Conservation (phyloP, 2,888 invertebrate species). For the Chaitophorus viminalis region DNA sequence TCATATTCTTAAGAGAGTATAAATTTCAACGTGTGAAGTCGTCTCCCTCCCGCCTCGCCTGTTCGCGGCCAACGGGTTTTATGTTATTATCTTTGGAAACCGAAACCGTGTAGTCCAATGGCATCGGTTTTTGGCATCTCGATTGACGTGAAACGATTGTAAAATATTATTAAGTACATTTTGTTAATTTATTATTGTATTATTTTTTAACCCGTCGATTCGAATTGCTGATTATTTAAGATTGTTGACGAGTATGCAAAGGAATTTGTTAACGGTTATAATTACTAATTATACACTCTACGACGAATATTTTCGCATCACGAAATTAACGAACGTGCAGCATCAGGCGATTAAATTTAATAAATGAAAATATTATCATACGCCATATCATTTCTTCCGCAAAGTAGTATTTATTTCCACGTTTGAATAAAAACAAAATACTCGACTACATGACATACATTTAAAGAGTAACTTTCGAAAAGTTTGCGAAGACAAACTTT, state of each 20-base stretch:
- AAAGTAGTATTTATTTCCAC: not conserved
- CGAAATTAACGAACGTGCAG: too few species aligned
- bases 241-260: too few species aligned
- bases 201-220: too few species aligned
- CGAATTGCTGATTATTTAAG: too few species aligned
- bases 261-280: too few species aligned
- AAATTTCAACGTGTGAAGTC: constrained; percentile 23
- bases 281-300: too few species aligned
- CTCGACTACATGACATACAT: constrained; percentile 1
- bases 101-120: not conserved
- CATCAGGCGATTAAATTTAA: too few species aligned
- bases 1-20: not conserved
- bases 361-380: too few species aligned
- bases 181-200: too few species aligned
- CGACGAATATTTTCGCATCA: too few species aligned
- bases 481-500: constrained; percentile 16
- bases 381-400: not conserved
- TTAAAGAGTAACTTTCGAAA: constrained; percentile 3
- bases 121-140: not conserved
- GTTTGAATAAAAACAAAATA: constrained; percentile 13
- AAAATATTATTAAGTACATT: not conserved
- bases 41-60: not conserved
- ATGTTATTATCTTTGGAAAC: not conserved
- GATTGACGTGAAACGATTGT: not conserved
- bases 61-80: not conserved